Evolutionary conservation across 2,113 vertebrate genomes (phyloP).

Genomic region (Microcebus tavaratra): DNA sequence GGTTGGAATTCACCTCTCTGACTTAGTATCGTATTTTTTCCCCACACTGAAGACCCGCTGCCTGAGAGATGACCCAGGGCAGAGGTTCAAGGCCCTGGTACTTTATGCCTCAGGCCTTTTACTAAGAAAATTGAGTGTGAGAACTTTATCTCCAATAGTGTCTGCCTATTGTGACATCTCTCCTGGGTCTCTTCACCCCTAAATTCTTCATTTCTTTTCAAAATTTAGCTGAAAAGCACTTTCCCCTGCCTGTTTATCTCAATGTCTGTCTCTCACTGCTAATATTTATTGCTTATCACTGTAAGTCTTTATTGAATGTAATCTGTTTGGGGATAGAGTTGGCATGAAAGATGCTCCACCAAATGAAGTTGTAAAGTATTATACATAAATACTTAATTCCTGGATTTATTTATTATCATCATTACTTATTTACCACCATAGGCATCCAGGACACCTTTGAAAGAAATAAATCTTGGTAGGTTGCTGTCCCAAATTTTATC

Average conservation of each 20-base stretch:
- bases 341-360: constrained; percentile 77
- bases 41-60: background rate
- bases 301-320: constrained; percentile 80
- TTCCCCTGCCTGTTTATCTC: constrained; percentile 77
- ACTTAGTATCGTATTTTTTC: background rate
- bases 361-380: constrained; percentile 81
- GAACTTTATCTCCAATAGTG: constrained; percentile 49
- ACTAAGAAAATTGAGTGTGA: constrained; percentile 50
- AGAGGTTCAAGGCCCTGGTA: constrained; percentile 13
- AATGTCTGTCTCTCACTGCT: constrained; percentile 76
- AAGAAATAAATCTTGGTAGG: constrained; percentile 74
- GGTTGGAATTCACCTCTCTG: background rate
- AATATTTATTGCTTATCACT: constrained; percentile 80
- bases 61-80: background rate
- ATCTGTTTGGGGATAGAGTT: constrained; percentile 81
- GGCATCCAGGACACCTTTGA: constrained; percentile 72
- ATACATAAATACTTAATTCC: constrained; percentile 83
- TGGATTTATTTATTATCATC: constrained; percentile 80
- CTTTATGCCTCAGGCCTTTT: constrained; percentile 32
- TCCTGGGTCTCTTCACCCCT: constrained; percentile 68
- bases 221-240: constrained; percentile 76
- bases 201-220: constrained; percentile 74
- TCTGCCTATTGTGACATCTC: constrained; percentile 47
- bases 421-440: constrained; percentile 78
- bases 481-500: constrained; percentile 75